Percentiles rank a stretch among this genome's conserved stretches.
Evolutionary conservation across 2,888 invertebrate species (phyloP).

Genomic region (Phaonia tiefii): DNA sequence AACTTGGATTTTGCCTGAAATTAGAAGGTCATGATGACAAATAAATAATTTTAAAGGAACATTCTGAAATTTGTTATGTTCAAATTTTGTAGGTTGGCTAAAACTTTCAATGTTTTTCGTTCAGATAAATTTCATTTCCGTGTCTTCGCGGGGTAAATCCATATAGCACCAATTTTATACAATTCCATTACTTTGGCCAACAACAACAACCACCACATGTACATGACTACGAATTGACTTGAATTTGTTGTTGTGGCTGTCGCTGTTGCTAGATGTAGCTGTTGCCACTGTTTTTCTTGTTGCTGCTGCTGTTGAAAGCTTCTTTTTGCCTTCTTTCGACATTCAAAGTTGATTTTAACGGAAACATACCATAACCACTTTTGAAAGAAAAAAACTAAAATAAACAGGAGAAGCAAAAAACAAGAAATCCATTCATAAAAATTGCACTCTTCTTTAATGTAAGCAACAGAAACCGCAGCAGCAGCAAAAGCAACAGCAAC

Average conservation of each 20-base stretch:
- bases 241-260: slow-evolving; percentile 26
- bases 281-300: slow-evolving; percentile 5
- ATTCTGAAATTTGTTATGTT: no score
- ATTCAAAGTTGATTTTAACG: slow-evolving; percentile 63
- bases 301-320: slow-evolving; percentile 35
- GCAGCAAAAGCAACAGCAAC: slow-evolving; percentile 1
- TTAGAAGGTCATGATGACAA: no score
- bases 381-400: no score
- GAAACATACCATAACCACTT: slow-evolving; percentile 68
- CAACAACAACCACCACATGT: slow-evolving; percentile 39
- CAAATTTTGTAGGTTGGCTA: no score
- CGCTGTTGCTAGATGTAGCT: slow-evolving; percentile 11
- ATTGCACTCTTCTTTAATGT: slow-evolving; percentile 48
- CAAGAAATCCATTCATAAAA: slow-evolving; percentile 67
- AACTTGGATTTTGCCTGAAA: no score
- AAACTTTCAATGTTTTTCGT: no score
- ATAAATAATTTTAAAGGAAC: no score
- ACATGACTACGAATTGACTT: neutral
- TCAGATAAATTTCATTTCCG: slow-evolving; percentile 57
- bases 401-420: slow-evolving; percentile 48
- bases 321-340: slow-evolving; percentile 54
- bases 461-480: neutral
- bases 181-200: slow-evolving; percentile 12
- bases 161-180: neutral
- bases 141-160: slow-evolving; percentile 47